These are phyloP conservation scores for Cottoperca gobio DNA, from an alignment of 2,797 vertebrate genomes.

Conservation along the genomic window DNA sequence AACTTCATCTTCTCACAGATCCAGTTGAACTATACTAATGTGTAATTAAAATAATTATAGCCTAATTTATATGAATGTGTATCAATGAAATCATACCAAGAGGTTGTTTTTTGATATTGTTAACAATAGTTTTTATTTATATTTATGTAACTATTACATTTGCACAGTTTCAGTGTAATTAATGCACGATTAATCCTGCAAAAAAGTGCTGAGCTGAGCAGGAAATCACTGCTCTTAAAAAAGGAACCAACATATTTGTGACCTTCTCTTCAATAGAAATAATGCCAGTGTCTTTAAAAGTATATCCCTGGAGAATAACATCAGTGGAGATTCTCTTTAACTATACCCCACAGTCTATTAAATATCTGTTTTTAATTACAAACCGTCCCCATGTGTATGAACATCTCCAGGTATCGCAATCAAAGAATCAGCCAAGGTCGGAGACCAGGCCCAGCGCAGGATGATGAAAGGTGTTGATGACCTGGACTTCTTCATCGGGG, in stretches of 20 bases:
- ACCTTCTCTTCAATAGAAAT: too few species aligned
- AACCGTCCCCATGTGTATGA: not conserved
- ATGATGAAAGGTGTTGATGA: constrained; percentile 99
- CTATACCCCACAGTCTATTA: too few species aligned
- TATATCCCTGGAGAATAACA: too few species aligned
- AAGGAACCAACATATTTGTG: too few species aligned
- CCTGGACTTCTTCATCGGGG: constrained; percentile 98
- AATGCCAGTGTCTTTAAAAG: not conserved
- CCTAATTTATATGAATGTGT: fast-evolving
- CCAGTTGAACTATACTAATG: not conserved
- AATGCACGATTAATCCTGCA: too few species aligned
- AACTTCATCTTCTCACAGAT: too few species aligned
- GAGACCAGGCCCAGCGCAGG: constrained; percentile 96
- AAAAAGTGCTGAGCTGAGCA: too few species aligned
- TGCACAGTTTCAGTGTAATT: too few species aligned
- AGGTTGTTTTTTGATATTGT: not conserved
- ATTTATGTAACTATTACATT: too few species aligned
- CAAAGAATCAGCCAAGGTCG: constrained; percentile 98
- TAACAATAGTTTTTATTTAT: not conserved
- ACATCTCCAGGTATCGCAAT: constrained; percentile 93
- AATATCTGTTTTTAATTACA: not conserved
- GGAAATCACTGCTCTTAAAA: too few species aligned
- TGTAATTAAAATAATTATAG: not conserved
- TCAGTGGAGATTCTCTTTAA: too few species aligned
- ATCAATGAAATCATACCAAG: not conserved